Percentiles rank a stretch among this genome's conserved stretches.
These are phyloP conservation scores for Brachionus paranguensis DNA, from an alignment of 1,140 invertebrate species.

Conservation along the genomic window DNA sequence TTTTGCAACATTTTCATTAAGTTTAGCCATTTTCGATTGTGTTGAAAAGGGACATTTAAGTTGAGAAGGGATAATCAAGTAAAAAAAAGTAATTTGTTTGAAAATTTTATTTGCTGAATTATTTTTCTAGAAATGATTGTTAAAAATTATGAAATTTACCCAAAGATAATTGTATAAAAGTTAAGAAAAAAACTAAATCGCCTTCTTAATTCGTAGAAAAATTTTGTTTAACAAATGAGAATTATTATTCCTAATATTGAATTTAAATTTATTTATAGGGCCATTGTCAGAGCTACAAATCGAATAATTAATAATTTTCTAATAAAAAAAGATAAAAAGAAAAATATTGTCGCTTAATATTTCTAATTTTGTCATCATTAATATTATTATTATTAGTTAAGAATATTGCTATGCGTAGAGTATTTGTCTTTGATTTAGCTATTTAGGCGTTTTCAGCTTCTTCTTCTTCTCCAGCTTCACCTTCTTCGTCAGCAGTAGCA, in stretches of 20 bases:
- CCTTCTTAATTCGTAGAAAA: neutral
- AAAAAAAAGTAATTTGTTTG: neutral
- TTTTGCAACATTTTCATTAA: too few relatives aligned
- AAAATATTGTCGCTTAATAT: neutral
- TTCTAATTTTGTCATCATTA: neutral
- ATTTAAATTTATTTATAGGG: neutral
- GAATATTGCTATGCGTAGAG: neutral
- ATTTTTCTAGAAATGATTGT: neutral
- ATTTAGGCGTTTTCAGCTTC: constrained; percentile 34
- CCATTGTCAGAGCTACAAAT: neutral
- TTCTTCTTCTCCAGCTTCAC: constrained; percentile 36
- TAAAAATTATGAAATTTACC: neutral
- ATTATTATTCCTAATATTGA: neutral
- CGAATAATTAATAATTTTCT: neutral
- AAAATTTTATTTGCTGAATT: neutral
- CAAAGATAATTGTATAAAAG: neutral
- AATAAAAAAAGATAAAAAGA: neutral
- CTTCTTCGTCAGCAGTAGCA: constrained; percentile 41
- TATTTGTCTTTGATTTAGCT: neutral
- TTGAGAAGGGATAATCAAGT: neutral
- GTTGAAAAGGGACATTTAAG: neutral
- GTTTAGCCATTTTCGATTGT: too few relatives aligned
- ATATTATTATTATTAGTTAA: neutral
- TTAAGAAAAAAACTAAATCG: neutral
- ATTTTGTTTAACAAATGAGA: neutral